Percentiles rank a stretch among this genome's conserved stretches.
Evolutionary conservation across 2,888 invertebrate species (phyloP).

Genomic region (Dicranocentrus wangi): DNA sequence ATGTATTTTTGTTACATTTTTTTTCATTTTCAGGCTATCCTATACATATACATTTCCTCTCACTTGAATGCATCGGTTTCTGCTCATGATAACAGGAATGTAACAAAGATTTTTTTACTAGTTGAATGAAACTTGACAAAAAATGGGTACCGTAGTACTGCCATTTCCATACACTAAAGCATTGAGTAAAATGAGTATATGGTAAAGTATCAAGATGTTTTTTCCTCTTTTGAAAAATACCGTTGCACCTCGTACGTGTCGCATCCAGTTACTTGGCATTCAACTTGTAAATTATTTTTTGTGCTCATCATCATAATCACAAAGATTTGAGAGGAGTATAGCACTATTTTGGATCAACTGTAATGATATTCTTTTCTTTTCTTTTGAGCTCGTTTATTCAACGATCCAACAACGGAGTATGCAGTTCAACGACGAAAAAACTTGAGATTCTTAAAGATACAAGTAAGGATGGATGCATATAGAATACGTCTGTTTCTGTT

Average conservation of each 20-base stretch:
- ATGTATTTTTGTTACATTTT: slow-evolving; percentile 11
- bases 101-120: slow-evolving; percentile 30
- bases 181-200: no score
- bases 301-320: slow-evolving; percentile 34
- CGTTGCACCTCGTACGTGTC: slow-evolving; percentile 24
- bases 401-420: no score
- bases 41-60: slow-evolving; percentile 15
- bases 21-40: neutral
- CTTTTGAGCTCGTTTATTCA: no score
- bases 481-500: no score
- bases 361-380: neutral
- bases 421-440: no score
- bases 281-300: slow-evolving; percentile 46
- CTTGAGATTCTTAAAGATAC: no score
- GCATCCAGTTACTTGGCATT: slow-evolving; percentile 14
- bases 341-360: slow-evolving; percentile 18
- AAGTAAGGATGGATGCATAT: no score
- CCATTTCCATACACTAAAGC: no score
- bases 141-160: slow-evolving; percentile 28
- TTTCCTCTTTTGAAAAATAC: slow-evolving; percentile 46
- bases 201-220: slow-evolving; percentile 16
- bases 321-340: neutral
- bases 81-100: neutral
- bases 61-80: slow-evolving; percentile 20
- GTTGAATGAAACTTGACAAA: slow-evolving; percentile 30